Evolutionary conservation across 2,113 vertebrate genomes (phyloP), one percentile per base, ranked within the genome.

Genomic region (Meriones unguiculatus): DNA sequence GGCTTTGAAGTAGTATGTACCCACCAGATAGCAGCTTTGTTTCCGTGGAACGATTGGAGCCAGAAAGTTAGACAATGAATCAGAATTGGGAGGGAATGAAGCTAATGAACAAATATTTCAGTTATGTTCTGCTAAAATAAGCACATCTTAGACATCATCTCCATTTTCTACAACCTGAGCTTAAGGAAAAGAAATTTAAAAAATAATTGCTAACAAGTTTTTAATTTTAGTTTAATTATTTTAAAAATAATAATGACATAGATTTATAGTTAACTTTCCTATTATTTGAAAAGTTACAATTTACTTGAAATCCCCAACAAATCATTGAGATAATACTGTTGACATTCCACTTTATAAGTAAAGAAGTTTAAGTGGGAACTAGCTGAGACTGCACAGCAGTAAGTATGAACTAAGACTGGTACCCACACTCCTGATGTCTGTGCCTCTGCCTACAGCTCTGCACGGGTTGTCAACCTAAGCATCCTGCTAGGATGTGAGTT

Each of bases 81-180:
- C 84, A 67, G 17, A 22, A 6, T 65, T 87, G 91, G 65, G 57
- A 90, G 38, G 25, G 59, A 14, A 3, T 54, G 57, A 64, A 92
- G n/a, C n/a, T 89, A 52, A 89, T 59, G n/a, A 91, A 78, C 14
- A 84, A 89, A 86, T 65, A 67, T 54, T 77, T 62, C 32, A 75
- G 64, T 30, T 30, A 54, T n/a, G 25, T 1, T 75, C 73, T 67
- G 10, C 62, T 89, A 11, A 78, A 1, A 59, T 13, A 78, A 90
- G 50, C 7, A 25, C 11, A 86, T 94, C 72, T 92, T 57, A 41
- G 72, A 22, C 78, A 28, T 62, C n/a, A 75, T 9, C 12, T 73
- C 30, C 41, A 59, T 46, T 73, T 52, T 65, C 70, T 38, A 32
- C 8, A 67, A 24, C 35, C 24, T 67, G 57, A 73, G 59, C 46